Conservation (phyloP, 2,888 invertebrate species). For the Cephus nigrinus region DNA sequence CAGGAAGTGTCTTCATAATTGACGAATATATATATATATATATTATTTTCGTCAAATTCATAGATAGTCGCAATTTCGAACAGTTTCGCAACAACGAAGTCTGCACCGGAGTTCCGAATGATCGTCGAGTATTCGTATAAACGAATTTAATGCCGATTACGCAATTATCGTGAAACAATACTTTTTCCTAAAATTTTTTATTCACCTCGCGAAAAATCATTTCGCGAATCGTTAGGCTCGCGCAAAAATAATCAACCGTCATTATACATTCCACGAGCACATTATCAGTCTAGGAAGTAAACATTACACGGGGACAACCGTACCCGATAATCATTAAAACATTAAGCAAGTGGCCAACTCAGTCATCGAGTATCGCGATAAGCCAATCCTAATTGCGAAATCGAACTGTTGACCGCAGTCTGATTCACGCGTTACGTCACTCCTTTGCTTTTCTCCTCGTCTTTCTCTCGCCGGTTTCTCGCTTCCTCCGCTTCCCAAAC, state of each 20-base stretch:
- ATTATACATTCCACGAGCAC: neutral
- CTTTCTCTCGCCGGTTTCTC: neutral
- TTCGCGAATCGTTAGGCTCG: neutral
- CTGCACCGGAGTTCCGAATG: neutral
- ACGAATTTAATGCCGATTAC: neutral
- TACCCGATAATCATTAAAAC: neutral
- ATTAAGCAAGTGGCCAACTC: neutral
- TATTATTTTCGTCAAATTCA: neutral
- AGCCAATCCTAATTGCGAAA: neutral
- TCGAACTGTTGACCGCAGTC: neutral
- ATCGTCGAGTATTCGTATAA: neutral
- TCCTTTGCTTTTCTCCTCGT: neutral
- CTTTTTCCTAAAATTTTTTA: neutral
- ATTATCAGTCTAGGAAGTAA: neutral
- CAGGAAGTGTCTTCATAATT: neutral
- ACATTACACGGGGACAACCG: neutral
- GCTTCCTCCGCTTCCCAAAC: neutral
- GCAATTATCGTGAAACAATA: neutral
- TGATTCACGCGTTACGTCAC: conserved; percentile 6
- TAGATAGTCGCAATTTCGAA: neutral
- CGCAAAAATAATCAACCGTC: neutral
- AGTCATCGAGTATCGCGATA: neutral
- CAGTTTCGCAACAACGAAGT: neutral
- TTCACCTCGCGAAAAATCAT: too few relatives aligned
- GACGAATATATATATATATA: neutral